Conservation (phyloP, 2,797 vertebrate species). For the Peromyscus melanophrys region DNA sequence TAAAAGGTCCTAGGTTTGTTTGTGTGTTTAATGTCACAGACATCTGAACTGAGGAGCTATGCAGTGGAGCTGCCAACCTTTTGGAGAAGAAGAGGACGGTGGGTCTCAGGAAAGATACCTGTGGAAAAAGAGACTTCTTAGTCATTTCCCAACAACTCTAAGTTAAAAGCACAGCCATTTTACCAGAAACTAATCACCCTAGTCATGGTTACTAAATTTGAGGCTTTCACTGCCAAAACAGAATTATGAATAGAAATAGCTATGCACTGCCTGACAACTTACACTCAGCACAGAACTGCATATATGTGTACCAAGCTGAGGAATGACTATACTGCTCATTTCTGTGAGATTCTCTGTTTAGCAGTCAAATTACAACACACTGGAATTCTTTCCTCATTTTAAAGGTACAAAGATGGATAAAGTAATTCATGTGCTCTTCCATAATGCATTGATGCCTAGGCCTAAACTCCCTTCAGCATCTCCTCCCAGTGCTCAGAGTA, state of each 20-base stretch:
- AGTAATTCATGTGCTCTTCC: background rate
- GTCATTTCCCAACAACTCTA: background rate
- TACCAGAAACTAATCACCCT: background rate
- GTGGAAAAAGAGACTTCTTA: constrained; percentile 72
- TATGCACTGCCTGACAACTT: background rate
- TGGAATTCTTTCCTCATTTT: constrained; percentile 5
- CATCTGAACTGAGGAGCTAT: background rate
- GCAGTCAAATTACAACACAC: background rate
- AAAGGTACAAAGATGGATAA: background rate
- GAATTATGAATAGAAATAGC: constrained; percentile 34
- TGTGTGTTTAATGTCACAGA: background rate
- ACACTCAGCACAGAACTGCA: no score
- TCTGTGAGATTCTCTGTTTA: background rate
- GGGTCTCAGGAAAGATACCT: constrained; percentile 97
- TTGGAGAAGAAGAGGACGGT: constrained; percentile 94
- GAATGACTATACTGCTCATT: background rate
- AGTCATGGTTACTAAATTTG: background rate
- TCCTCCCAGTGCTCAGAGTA: background rate
- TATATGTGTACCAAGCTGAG: background rate
- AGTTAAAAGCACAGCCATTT: background rate
- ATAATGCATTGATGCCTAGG: background rate
- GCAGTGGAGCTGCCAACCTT: constrained; percentile 89
- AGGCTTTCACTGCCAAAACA: background rate
- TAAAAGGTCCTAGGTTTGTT: background rate
- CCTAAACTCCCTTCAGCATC: background rate